Base-by-base conservation (phyloP, 2,888 invertebrate species). In the Diarsia rubi region DNA sequence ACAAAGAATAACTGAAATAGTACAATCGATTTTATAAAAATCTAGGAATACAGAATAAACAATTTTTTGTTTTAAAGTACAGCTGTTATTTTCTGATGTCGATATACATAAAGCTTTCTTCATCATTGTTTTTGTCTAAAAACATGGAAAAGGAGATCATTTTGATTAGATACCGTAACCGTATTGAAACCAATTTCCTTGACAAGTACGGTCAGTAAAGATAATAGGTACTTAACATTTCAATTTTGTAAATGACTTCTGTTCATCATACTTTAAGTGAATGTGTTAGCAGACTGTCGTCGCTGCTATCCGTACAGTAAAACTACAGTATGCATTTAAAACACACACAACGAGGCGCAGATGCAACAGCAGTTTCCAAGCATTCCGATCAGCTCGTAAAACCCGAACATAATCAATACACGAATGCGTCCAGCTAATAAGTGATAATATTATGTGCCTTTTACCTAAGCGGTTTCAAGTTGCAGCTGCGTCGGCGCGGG, bases 401-500 rank as follows among this genome's bases (percentile, higher is more conserved):
- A 68, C 27, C 64, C 12, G 49, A 64, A 24, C 54, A 64, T 67
- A 62, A 71, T 67, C 54, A 64, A 69, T 72, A 66, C 71, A 66
- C 52, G 31, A 69, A 67, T 44, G 62, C 44, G 45, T 45, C 44
- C 27, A 45, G 67, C 42, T 76, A 82, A 72, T 84, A 62, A 77
- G 69, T 73, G 37, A 42, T 73, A 73, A 73, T 81, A 54, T 69
- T 74, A 76, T 78, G 78, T 77, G 70, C 78, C 80, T 83, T 83
- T 81, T 86, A 77, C 82, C 81, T 79, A 88, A 87, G 83, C 81
- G 73, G 86, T 80, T 79, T 84, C 67, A 73, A 75, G 88, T 86
- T 88, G 89, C 92, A 92, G 91, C 90, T 92, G 91, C 90, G 89
- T 84, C 78, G 86, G 90, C 91, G 82, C 83, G 64, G 66, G 72